phyloP scores from a whole-genome alignment of 2,888 invertebrate genomes.

The Drosophila peninsularis region DNA sequence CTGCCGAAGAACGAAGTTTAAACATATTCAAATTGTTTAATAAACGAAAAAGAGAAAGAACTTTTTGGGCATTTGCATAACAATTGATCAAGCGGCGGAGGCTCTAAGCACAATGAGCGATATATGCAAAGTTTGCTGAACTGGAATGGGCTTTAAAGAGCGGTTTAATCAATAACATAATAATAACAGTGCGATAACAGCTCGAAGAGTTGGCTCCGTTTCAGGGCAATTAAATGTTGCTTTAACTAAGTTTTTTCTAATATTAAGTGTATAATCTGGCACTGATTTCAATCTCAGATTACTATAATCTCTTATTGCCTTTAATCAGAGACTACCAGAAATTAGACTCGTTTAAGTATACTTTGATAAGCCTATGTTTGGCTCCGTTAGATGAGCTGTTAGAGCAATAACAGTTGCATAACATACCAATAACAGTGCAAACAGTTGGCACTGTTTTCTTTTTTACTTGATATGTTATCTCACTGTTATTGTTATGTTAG shows the following conservation, averaged over 20 bases:
- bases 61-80: conserved; percentile 1
- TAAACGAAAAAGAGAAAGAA: conserved; percentile 17
- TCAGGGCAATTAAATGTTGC: not conserved
- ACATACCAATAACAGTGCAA: not conserved
- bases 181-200: not conserved
- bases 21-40: not conserved
- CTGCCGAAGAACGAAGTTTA: not conserved
- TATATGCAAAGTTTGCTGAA: not conserved
- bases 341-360: too few species aligned
- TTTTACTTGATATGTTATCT: too few species aligned
- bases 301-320: too few species aligned
- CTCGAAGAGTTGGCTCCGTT: not conserved
- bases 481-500: too few species aligned
- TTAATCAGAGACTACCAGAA: too few species aligned
- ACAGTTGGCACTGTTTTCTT: too few species aligned
- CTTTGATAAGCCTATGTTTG: too few species aligned
- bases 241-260: not conserved
- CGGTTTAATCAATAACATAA: not conserved
- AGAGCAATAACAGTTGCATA: not conserved
- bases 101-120: not conserved
- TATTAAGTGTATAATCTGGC: too few species aligned
- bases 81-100: conserved; percentile 3
- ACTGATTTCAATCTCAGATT: too few species aligned
- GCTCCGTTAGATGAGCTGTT: too few species aligned
- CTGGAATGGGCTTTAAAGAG: not conserved